Evolutionary conservation across 2,888 invertebrate species (phyloP).

Genomic region (Hirtodrosophila duncani): DNA sequence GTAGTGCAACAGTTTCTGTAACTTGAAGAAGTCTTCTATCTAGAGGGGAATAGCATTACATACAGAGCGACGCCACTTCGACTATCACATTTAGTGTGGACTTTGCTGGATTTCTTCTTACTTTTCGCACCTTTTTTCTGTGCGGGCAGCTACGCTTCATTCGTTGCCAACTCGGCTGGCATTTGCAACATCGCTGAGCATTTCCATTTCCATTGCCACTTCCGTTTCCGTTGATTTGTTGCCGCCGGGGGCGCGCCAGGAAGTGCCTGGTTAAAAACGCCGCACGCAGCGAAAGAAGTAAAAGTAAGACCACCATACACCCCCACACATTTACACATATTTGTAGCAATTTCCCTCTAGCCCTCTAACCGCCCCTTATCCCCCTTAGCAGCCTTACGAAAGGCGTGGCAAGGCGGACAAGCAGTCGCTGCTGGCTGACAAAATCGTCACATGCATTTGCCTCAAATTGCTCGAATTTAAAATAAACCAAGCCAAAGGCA

Average conservation of each 20-base stretch:
- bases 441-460: conserved; percentile 45
- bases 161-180: conserved; percentile 32
- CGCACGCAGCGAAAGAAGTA: conserved; percentile 51
- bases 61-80: too few species aligned
- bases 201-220: conserved; percentile 70
- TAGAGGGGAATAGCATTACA: too few species aligned
- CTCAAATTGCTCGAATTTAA: conserved; percentile 62
- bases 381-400: background rate
- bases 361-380: conserved; percentile 15
- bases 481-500: conserved; percentile 44
- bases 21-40: too few species aligned
- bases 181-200: conserved; percentile 55
- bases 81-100: too few species aligned
- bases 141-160: conserved; percentile 54
- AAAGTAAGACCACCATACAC: conserved; percentile 25
- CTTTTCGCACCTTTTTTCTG: conserved; percentile 48
- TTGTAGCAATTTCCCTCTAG: conserved; percentile 70
- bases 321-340: conserved; percentile 63
- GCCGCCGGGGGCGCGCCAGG: conserved; percentile 51
- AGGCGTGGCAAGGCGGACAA: background rate
- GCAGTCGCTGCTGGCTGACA: conserved; percentile 11
- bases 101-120: conserved; percentile 20
- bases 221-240: conserved; percentile 74
- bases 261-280: conserved; percentile 68
- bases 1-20: too few species aligned